Base-by-base conservation (phyloP, 1,140 invertebrate genomes). In the Hermetia illucens region DNA sequence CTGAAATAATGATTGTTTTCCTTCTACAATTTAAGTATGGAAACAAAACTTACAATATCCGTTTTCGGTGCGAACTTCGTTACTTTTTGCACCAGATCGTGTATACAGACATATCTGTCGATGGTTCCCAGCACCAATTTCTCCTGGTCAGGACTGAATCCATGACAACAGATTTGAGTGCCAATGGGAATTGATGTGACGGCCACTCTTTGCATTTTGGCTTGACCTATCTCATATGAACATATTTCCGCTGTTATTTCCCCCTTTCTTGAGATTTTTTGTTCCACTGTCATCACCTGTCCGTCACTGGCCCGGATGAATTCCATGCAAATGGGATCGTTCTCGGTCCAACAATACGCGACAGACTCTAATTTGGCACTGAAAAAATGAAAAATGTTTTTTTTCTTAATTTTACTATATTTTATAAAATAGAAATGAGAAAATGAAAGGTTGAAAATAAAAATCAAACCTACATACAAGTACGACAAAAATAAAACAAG, bases 211-310 rank as follows among this genome's bases (percentile, higher is more conserved):
- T 81, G 75, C 38, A 84, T 67, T 53, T 74, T 76, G 38, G 71
- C 70, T 25, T 70, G 66, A 16, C 70, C 69, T 42, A 84, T 65
- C 61, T 84, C 77, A 47, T 82, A 80, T 2, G 70, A 74, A 51
- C 73, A 73, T 47, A 75, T 72, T 57, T 83, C 79, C 1, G 80
- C 73, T 12, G 72, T 79, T n/a, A 82, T 77, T 48, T 82, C 78
- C 8, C 79, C 79, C 52, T 77, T 79, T 44, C 74, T 66, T 5
- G 76, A 75, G 13, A 82, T 72, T 54, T 78, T 81, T 55, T 86
- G 80, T 55, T 86, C 82, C 25, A 86, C 63, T 5, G 76, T 75
- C 50, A 79, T 74, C 32, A 86, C 70, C 39, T 78, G 68, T 56
- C 77, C 74, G 30, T 74, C 66, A 38, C 76, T 69, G 34, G 71